phyloP scores from a whole-genome alignment of 2,113 vertebrate species.

The Ptychochromis oligacanthus region DNA sequence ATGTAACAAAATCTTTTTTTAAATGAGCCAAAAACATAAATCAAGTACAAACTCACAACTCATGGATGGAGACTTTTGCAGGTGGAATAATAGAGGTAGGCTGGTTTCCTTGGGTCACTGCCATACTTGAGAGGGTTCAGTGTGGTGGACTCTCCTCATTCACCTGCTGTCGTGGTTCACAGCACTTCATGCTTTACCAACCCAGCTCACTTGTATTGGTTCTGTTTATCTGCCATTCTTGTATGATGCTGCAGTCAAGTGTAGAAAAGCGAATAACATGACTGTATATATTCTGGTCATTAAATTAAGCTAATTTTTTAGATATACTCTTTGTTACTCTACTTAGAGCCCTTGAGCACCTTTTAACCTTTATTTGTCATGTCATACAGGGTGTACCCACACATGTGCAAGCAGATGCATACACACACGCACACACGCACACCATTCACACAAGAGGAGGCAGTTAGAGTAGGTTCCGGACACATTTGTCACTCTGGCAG shows the following conservation, averaged over 20 bases:
- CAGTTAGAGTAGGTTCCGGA: conserved; percentile 60
- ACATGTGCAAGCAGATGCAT: conserved; percentile 31
- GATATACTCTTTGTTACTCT: conserved; percentile 14
- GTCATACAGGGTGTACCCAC: conserved; percentile 1
- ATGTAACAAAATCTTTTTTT: background rate
- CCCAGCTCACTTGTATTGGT: background rate
- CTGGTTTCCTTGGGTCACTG: conserved; percentile 10
- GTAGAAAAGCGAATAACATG: background rate
- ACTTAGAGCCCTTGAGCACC: conserved; percentile 20
- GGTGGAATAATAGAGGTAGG: background rate
- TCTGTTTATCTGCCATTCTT: background rate
- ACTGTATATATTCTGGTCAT: background rate
- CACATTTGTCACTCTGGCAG: conserved; percentile 80
- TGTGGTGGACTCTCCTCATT: background rate
- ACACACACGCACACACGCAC: background rate
- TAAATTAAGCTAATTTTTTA: background rate
- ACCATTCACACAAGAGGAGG: conserved; percentile 51
- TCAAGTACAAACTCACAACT: background rate
- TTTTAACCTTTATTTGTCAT: conserved; percentile 49
- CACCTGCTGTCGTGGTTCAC: conserved; percentile 29
- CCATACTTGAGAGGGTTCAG: conserved; percentile 12
- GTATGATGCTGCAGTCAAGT: background rate
- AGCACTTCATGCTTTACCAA: background rate
- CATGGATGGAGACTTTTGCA: background rate
- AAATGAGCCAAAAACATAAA: no score